Conservation (phyloP, 2,888 invertebrate genomes). For the Drosophila neotestacea region DNA sequence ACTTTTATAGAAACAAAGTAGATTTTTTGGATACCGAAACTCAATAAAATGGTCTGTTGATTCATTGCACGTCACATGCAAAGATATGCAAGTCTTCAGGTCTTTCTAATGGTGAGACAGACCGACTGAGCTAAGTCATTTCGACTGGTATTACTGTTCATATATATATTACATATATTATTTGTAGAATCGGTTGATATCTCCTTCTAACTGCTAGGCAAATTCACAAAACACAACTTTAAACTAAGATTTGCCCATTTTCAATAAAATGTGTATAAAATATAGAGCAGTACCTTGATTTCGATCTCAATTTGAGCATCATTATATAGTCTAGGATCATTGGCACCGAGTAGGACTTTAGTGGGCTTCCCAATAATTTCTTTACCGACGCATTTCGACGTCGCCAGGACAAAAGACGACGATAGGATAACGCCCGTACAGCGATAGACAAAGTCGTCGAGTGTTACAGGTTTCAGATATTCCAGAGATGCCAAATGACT, state of each 20-base stretch:
- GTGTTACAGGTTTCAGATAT: background rate
- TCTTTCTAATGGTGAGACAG: too few species aligned
- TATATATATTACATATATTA: too few species aligned
- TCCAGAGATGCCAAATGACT: conserved; percentile 7
- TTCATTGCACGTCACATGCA: too few species aligned
- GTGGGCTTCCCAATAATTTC: background rate
- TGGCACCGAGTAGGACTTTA: background rate
- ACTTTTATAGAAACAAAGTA: too few species aligned
- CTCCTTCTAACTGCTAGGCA: too few species aligned
- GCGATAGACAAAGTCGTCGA: background rate
- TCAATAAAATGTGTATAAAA: background rate
- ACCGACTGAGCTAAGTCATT: too few species aligned
- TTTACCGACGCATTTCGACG: conserved; percentile 1
- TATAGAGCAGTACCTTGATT: conserved; percentile 2
- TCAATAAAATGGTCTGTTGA: too few species aligned
- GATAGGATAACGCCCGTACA: conserved; percentile 3
- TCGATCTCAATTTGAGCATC: background rate
- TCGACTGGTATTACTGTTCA: too few species aligned
- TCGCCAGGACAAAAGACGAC: background rate
- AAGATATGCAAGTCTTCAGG: too few species aligned
- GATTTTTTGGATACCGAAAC: too few species aligned
- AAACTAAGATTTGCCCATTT: background rate
- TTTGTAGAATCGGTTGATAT: too few species aligned
- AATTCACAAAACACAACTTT: too few species aligned
- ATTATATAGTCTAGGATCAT: background rate